Percentiles rank a stretch among this genome's conserved stretches.
Evolutionary conservation across 2,888 invertebrate genomes (phyloP).

Genomic region (Pseudococcus viburni): DNA sequence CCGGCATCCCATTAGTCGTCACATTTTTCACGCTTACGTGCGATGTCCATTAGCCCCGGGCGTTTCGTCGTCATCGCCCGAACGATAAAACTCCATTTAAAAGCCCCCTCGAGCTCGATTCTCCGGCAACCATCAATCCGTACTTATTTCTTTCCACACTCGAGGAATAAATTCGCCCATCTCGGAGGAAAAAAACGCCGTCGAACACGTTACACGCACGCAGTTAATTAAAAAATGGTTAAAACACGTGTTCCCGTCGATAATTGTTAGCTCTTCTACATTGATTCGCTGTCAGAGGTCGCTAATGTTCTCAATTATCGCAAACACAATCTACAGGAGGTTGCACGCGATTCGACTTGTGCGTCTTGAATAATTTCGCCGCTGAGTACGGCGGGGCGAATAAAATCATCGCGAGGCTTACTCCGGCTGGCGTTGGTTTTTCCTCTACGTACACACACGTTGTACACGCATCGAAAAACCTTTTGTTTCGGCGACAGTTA

Average conservation of each 20-base stretch:
- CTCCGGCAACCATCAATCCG: neutral
- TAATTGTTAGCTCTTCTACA: conserved; percentile 32
- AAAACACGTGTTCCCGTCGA: conserved; percentile 47
- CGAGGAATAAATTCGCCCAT: neutral
- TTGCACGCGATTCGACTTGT: conserved; percentile 53
- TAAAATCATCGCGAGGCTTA: neutral
- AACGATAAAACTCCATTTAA: conserved; percentile 13
- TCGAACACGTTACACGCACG: neutral
- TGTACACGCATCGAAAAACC: neutral
- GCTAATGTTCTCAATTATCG: conserved; percentile 61
- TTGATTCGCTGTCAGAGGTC: conserved; percentile 58
- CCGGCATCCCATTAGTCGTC: neutral
- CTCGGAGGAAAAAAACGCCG: neutral
- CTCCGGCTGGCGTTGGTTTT: neutral
- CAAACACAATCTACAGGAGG: conserved; percentile 58
- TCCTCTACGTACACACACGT: neutral
- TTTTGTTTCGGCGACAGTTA: conserved; percentile 53
- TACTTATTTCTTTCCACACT: neutral
- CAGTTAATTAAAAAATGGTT: conserved; percentile 60
- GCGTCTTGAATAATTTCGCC: conserved; percentile 17
- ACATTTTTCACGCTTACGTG: neutral
- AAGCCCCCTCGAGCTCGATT: neutral
- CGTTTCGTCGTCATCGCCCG: neutral
- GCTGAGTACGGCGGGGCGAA: neutral
- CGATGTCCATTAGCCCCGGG: neutral